These are phyloP conservation scores for Cyanoderma ruficeps DNA, from an alignment of 2,113 vertebrate species.

Conservation along the genomic window DNA sequence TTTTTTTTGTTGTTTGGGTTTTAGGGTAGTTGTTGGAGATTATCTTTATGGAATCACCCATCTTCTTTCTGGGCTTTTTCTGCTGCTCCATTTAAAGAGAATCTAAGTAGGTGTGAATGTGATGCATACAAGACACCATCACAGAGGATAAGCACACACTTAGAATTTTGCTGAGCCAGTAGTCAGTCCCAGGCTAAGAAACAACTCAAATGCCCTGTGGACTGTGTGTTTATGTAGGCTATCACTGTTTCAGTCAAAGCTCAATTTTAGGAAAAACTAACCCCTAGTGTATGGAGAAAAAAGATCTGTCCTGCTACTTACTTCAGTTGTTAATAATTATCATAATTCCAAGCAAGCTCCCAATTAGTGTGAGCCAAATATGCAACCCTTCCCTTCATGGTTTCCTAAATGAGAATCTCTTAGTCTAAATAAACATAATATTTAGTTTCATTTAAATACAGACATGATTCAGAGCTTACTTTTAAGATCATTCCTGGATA, in stretches of 20 bases:
- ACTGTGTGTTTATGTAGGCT: not conserved
- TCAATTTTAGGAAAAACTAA: not conserved
- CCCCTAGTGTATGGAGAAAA: not conserved
- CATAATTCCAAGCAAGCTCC: constrained; percentile 27
- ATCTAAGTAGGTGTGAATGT: not conserved
- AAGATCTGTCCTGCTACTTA: not conserved
- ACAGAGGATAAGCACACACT: not conserved
- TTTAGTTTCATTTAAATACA: constrained; percentile 22
- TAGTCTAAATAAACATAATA: constrained; percentile 36
- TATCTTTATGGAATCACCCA: not conserved
- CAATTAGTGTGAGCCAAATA: constrained; percentile 17
- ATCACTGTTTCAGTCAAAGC: not conserved
- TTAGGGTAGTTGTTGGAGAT: not conserved
- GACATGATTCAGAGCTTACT: constrained; percentile 4
- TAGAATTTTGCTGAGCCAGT: not conserved
- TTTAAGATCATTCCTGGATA: constrained; percentile 17
- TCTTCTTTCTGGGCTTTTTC: not conserved
- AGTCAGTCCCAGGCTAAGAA: not conserved
- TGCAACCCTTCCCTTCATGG: not conserved
- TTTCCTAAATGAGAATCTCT: constrained; percentile 35
- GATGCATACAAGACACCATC: not conserved
- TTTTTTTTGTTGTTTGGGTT: too few species aligned
- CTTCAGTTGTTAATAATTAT: not conserved
- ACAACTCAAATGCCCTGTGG: not conserved
- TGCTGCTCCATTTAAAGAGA: not conserved